Base-by-base conservation (phyloP, 2,888 invertebrate species). In the Branchellion lobata region DNA sequence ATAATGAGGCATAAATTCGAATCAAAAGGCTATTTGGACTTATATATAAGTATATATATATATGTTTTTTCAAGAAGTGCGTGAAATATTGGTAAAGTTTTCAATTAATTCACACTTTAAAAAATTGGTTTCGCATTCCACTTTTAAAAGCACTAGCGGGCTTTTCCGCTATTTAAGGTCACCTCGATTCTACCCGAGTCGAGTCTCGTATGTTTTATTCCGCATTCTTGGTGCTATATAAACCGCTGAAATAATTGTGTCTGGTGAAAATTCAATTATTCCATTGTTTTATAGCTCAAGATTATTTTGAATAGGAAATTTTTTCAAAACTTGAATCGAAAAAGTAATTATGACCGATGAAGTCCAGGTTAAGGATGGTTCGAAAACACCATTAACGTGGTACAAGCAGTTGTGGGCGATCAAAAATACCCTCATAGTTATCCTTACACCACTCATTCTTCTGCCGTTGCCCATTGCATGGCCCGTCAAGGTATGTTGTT, bases 341-440 rank as follows among this genome's bases (percentile, higher is more conserved):
- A n/a, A n/a, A n/a, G n/a, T n/a, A n/a, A n/a, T 29, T 75, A 75
- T 75, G 75, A 29, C 53, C 11, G 75, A 53, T 24, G 40, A 72
- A 53, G 53, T 53, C 27, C 5, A 47, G 40, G 21, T 75, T 24
- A 53, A 75, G 21, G 31, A 74, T 74, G 47, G 24, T 14, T 29
- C 34, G 29, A 47, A 74, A 40, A 18, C n/a, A 14, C 75, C 75
- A n/a, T 27, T 75, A 40, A 47, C 75, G 2, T 78, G 80, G 80
- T 78, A 78, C 73, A 47, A 57, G 31, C 81, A 81, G 61, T 61
- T 81, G n/a, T 65, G 69, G 75, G 79, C 81, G 14, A 79, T 81
- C 73, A 81, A 79, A 57, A 69, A 81, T 65, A 81, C 81, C 3
- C 33, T 81, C 18, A 81, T 81, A 2, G 68, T 81, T 24, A 65